Evolutionary conservation across 2,888 invertebrate genomes (phyloP).

Genomic region (Phaedon cochleariae): DNA sequence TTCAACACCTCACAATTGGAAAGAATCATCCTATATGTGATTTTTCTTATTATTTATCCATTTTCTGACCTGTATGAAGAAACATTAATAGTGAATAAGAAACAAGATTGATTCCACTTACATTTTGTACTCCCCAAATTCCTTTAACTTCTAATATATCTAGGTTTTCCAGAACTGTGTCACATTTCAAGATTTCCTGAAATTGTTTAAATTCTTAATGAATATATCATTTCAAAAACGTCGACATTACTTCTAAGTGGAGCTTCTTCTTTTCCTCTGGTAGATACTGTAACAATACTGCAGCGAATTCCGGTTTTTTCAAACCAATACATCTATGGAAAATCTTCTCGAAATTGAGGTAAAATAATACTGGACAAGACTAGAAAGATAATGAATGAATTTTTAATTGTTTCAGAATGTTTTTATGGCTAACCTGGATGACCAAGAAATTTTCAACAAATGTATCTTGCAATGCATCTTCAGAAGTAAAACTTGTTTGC

Average conservation of each 20-base stretch:
- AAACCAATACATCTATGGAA: slow-evolving; percentile 46
- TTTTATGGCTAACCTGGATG: slow-evolving; percentile 48
- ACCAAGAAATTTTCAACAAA: slow-evolving; percentile 47
- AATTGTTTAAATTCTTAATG: neutral
- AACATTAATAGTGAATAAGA: neutral
- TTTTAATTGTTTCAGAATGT: neutral
- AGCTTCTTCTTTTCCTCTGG: slow-evolving; percentile 36
- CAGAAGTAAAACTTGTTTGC: slow-evolving; percentile 12
- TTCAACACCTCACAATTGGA: no score
- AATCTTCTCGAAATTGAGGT: slow-evolving; percentile 49
- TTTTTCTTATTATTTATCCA: neutral
- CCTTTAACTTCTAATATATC: slow-evolving; percentile 25
- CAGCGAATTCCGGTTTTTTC: slow-evolving; percentile 46
- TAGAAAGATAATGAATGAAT: slow-evolving; percentile 40
- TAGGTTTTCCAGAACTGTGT: slow-evolving; percentile 5
- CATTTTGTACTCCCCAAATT: slow-evolving; percentile 23
- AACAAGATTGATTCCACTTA: slow-evolving; percentile 7
- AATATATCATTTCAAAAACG: neutral
- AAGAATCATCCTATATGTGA: no score
- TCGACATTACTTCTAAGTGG: slow-evolving; percentile 35
- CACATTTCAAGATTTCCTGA: slow-evolving; percentile 11
- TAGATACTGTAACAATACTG: slow-evolving; percentile 50
- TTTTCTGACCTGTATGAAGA: neutral
- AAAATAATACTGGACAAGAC: slow-evolving; percentile 54
- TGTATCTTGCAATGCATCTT: slow-evolving; percentile 34